phyloP scores from a whole-genome alignment of 1,140 invertebrate genomes.

The Helicorthomorpha holstii region DNA sequence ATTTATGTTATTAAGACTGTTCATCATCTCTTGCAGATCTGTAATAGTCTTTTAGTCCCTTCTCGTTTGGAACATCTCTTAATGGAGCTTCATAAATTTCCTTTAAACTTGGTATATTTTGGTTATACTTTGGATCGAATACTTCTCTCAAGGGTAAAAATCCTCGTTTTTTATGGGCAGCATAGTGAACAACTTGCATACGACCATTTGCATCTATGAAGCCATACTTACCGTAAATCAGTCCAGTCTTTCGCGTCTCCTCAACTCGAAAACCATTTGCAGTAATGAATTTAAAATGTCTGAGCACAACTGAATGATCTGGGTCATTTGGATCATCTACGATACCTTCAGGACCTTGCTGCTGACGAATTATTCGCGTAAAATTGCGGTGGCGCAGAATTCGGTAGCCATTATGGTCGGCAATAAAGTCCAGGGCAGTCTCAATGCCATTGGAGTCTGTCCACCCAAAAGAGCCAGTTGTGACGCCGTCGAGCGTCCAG shows the following conservation, averaged over 20 bases:
- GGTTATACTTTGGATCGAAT: not conserved
- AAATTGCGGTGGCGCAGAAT: not conserved
- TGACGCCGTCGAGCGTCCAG: slow-evolving; percentile 3
- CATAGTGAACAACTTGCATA: not conserved
- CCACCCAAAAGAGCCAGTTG: slow-evolving; percentile 5
- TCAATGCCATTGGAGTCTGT: not conserved
- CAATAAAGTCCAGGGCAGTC: slow-evolving; percentile 6
- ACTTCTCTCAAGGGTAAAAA: slow-evolving; percentile 2
- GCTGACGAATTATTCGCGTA: not conserved
- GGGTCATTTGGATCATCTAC: not conserved
- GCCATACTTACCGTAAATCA: slow-evolving; percentile 6
- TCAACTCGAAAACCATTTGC: slow-evolving; percentile 3
- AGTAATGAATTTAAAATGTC: slow-evolving; percentile 1
- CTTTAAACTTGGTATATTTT: not conserved
- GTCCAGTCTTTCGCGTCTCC: slow-evolving; percentile 1
- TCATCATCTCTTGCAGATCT: not conserved
- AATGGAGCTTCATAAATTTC: not conserved
- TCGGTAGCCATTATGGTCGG: slow-evolving; percentile 3
- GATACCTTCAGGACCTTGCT: not conserved
- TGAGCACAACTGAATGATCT: not conserved
- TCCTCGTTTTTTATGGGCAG: slow-evolving; percentile 1
- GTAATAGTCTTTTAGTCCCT: not conserved
- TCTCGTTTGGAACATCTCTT: not conserved
- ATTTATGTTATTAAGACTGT: too few relatives aligned
- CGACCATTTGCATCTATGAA: not conserved